A percentile compares a stretch with the other conserved stretches of the same genome.
phyloP scores from a whole-genome alignment of 2,113 vertebrate genomes.

The Nipponia nippon region DNA sequence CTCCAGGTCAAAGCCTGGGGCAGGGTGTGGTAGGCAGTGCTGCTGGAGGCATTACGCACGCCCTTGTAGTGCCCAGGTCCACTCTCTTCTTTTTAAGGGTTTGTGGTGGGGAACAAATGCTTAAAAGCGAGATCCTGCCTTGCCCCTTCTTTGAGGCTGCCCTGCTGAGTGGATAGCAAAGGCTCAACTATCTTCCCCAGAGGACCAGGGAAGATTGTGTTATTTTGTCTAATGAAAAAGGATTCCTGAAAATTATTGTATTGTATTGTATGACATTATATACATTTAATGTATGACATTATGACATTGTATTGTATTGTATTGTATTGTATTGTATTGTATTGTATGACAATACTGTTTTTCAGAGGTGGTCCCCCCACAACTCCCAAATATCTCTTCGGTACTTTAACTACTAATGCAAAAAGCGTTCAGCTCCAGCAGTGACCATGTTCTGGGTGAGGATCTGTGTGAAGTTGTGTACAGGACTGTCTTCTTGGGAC shows the following conservation, averaged over 20 bases:
- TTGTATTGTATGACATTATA: no score
- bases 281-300: no score
- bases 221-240: background rate
- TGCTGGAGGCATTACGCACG: fast-evolving
- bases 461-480: background rate
- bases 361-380: fast-evolving
- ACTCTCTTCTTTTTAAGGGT: background rate
- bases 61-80: background rate
- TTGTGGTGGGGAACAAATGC: no score
- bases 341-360: background rate
- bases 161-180: fast-evolving
- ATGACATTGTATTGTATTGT: no score
- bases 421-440: background rate
- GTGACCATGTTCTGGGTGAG: background rate
- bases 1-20: no score
- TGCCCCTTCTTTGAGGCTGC: no score
- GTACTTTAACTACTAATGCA: background rate
- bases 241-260: background rate
- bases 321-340: no score
- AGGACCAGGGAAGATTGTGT: fast-evolving
- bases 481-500: no score
- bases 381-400: background rate
- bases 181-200: background rate
- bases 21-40: background rate
- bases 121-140: background rate